phyloP scores from a whole-genome alignment of 2,797 vertebrate genomes.

The Rhabdophis nuchalis region DNA sequence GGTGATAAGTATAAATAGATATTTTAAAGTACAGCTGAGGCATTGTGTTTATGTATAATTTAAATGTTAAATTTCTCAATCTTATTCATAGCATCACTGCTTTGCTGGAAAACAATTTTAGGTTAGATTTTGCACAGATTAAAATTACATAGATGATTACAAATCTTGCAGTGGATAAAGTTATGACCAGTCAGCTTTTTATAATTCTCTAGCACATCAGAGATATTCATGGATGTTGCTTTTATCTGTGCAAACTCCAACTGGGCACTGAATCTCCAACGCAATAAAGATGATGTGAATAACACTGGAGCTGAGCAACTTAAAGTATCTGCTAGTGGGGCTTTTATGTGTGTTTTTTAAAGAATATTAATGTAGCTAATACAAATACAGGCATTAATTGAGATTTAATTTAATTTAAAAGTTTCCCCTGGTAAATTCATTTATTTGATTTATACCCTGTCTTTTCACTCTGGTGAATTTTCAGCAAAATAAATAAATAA shows the following conservation, averaged over 20 bases:
- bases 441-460: not conserved
- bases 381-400: conserved; percentile 24
- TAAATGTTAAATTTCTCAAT: not conserved
- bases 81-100: not conserved
- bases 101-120: conserved; percentile 11
- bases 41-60: conserved; percentile 9
- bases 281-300: not conserved
- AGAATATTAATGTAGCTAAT: conserved; percentile 37
- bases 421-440: conserved; percentile 23
- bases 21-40: conserved; percentile 8
- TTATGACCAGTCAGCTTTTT: not conserved
- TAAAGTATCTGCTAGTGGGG: conserved; percentile 21
- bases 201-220: not conserved
- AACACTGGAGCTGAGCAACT: not conserved
- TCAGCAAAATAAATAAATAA: not conserved
- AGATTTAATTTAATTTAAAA: conserved; percentile 27
- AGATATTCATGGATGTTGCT: not conserved
- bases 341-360: conserved; percentile 12
- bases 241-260: not conserved
- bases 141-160: not conserved
- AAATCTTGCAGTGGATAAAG: not conserved
- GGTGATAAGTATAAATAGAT: conserved; percentile 8
- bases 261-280: conserved; percentile 5
- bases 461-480: not conserved
- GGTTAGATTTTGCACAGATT: not conserved